Percentiles rank a stretch among this genome's conserved stretches.
Evolutionary conservation across 2,888 invertebrate genomes (phyloP).

Genomic region (Andrena marginata): DNA sequence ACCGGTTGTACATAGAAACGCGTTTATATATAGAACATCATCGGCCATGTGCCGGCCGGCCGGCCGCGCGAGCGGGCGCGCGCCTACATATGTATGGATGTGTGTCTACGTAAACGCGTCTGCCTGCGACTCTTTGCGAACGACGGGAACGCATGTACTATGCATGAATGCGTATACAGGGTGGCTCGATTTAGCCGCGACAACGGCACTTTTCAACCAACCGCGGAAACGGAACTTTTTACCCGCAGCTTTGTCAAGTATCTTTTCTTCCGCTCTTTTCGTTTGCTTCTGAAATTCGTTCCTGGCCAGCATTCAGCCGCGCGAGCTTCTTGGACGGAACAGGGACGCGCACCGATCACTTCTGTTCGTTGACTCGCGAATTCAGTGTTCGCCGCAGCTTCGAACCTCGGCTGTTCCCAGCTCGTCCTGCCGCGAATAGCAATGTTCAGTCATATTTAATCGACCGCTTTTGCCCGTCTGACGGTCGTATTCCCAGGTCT

Average conservation of each 20-base stretch:
- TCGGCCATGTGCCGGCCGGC: constrained; percentile 55
- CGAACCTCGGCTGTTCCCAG: constrained; percentile 12
- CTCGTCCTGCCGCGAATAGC: constrained; percentile 22
- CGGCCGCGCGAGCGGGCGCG: constrained; percentile 4
- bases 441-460: constrained; percentile 65
- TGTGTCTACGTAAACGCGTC: constrained; percentile 59
- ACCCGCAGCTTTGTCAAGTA: constrained; percentile 2
- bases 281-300: not conserved
- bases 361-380: not conserved
- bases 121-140: constrained; percentile 68
- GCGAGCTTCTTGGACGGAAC: not conserved
- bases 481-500: constrained; percentile 6
- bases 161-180: constrained; percentile 70
- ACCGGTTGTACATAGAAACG: constrained; percentile 63
- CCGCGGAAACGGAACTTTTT: constrained; percentile 42
- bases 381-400: not conserved
- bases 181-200: constrained; percentile 64
- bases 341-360: not conserved
- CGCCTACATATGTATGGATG: constrained; percentile 24
- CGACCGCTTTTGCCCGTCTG: constrained; percentile 36
- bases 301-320: not conserved
- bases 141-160: constrained; percentile 66
- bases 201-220: constrained; percentile 49
- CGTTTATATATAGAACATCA: constrained; percentile 64
- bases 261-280: not conserved